Percentiles rank a stretch among this genome's conserved stretches.
phyloP scores from a whole-genome alignment of 2,888 invertebrate genomes.

The Melanchra persicariae region DNA sequence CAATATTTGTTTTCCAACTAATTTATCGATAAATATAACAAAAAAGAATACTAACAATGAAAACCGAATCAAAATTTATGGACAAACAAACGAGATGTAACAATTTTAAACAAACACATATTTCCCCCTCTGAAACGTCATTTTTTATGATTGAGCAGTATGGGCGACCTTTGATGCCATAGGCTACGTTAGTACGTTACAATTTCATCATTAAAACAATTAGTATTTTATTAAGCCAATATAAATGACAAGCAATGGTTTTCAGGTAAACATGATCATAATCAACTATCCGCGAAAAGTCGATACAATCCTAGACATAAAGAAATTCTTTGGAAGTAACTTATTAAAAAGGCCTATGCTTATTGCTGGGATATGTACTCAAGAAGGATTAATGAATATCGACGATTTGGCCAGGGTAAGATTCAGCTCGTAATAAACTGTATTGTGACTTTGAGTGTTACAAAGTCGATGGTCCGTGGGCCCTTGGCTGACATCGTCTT shows the following conservation, averaged over 20 bases:
- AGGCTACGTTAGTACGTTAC: no score
- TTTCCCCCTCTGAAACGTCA: no score
- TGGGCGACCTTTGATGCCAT: no score
- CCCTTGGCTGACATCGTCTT: background rate
- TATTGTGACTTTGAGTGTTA: no score
- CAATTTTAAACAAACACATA: background rate
- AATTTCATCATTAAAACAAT: no score
- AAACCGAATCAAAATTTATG: background rate
- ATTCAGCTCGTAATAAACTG: background rate
- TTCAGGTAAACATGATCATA: constrained; percentile 75
- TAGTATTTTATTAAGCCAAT: no score
- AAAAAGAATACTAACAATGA: no score
- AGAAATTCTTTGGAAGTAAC: constrained; percentile 66
- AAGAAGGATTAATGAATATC: constrained; percentile 70
- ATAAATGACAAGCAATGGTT: constrained; percentile 13
- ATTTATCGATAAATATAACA: no score
- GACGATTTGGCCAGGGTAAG: constrained; percentile 74
- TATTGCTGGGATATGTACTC: constrained; percentile 70
- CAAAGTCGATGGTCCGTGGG: no score
- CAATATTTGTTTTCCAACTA: no score
- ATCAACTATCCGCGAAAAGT: constrained; percentile 71
- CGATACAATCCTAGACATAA: constrained; percentile 68
- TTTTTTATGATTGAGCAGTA: no score
- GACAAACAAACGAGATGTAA: background rate
- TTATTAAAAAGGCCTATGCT: constrained; percentile 67